These are phyloP conservation scores for Pocillopora meandrina DNA, from an alignment of 92 coral and sea anemone species.

Conservation along the genomic window DNA sequence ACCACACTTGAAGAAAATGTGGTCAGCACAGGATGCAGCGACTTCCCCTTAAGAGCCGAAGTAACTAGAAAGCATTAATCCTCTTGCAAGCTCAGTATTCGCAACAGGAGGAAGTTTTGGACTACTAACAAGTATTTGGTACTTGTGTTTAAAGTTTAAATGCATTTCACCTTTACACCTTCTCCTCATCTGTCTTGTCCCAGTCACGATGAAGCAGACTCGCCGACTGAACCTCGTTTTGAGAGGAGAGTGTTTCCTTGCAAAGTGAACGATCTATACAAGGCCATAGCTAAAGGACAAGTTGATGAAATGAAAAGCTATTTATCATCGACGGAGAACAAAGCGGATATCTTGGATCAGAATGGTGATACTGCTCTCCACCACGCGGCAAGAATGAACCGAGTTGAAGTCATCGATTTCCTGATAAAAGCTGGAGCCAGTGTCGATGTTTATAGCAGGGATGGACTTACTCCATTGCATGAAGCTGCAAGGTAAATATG, in stretches of 20 bases:
- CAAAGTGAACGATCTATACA: slow-evolving; percentile 18
- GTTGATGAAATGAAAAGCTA: slow-evolving; percentile 6
- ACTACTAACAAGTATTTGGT: background rate
- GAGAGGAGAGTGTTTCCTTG: slow-evolving; percentile 2
- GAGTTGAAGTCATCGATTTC: slow-evolving; percentile 31
- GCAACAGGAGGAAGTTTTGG: background rate
- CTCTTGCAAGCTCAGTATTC: too few relatives aligned
- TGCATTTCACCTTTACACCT: slow-evolving; percentile 24
- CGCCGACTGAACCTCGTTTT: background rate
- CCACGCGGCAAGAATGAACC: slow-evolving; percentile 73
- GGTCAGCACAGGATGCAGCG: too few relatives aligned
- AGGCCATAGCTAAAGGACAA: slow-evolving; percentile 30
- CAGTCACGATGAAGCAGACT: background rate
- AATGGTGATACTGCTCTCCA: slow-evolving; percentile 63
- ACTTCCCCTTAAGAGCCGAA: too few relatives aligned
- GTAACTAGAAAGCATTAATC: too few relatives aligned
- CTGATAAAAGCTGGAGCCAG: slow-evolving; percentile 54
- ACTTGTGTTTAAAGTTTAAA: background rate
- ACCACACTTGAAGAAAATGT: too few relatives aligned
- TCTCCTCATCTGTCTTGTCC: slow-evolving; percentile 15
- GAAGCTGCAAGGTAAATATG: slow-evolving; percentile 66
- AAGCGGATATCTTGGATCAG: slow-evolving; percentile 43
- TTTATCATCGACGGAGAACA: slow-evolving; percentile 5
- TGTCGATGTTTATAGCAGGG: slow-evolving; percentile 43
- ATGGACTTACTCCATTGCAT: slow-evolving; percentile 67